Percentiles rank a stretch among this genome's conserved stretches.
Evolutionary conservation across 2,113 vertebrate genomes (phyloP).

Genomic region (Theristicus caerulescens): DNA sequence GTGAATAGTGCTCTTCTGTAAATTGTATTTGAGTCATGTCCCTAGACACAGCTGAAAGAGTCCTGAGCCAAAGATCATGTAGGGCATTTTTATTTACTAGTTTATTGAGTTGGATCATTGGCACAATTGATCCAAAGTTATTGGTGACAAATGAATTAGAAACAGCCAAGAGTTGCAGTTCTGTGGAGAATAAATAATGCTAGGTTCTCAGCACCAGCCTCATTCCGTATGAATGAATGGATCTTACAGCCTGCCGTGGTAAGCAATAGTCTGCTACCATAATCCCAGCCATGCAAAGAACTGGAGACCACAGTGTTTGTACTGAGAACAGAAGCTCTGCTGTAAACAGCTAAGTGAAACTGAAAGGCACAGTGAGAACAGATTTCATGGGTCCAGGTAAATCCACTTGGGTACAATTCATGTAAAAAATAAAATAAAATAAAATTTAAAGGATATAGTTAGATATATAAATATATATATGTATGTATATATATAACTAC

Average conservation of each 20-base stretch:
- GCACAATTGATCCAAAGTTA: not conserved
- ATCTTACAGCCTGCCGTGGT: accelerated
- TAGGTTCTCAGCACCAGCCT: not conserved
- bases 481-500: no score
- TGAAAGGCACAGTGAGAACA: not conserved
- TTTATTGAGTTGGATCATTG: not conserved
- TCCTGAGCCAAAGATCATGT: not conserved
- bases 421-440: not conserved
- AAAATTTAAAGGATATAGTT: not conserved
- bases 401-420: not conserved
- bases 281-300: not conserved
- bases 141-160: not conserved
- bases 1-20: not conserved
- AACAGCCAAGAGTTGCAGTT: not conserved
- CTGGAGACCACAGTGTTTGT: not conserved
- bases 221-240: not conserved
- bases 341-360: not conserved
- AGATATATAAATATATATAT: not conserved
- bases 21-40: not conserved
- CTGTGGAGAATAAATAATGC: not conserved
- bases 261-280: not conserved
- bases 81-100: slow-evolving; percentile 5
- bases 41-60: not conserved
- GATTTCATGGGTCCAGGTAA: not conserved
- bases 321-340: not conserved